Evolutionary conservation across 92 coral and sea anemone species (phyloP).

Genomic region (Porites lobata): DNA sequence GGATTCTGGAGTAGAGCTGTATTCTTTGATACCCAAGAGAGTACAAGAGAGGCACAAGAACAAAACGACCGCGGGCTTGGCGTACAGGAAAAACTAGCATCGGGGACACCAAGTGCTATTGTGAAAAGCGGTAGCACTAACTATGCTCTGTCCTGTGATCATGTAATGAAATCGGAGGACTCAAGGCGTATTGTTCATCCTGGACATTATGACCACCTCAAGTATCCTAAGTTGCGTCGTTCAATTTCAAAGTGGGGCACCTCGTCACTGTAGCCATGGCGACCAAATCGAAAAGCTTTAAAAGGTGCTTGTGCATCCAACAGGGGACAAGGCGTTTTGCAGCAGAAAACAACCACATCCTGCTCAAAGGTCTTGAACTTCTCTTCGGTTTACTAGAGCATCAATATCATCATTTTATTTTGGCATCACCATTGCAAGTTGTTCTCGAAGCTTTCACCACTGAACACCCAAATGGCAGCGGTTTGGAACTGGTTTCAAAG

Average conservation of each 20-base stretch:
- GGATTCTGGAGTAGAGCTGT: slow-evolving; percentile 16
- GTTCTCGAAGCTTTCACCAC: background rate
- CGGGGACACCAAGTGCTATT: slow-evolving; percentile 46
- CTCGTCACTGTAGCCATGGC: too few species aligned
- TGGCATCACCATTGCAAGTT: slow-evolving; percentile 17
- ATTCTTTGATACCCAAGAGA: too few species aligned
- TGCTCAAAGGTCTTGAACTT: slow-evolving; percentile 3
- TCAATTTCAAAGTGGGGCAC: too few species aligned
- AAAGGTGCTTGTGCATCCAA: slow-evolving; percentile 2
- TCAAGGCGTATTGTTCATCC: background rate
- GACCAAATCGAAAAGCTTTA: background rate
- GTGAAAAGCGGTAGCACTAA: slow-evolving; percentile 1
- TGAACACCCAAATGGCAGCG: background rate
- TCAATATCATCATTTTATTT: background rate
- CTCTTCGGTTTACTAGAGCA: background rate
- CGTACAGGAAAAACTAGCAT: background rate
- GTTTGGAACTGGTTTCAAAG: background rate
- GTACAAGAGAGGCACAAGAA: too few species aligned
- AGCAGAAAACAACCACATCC: too few species aligned
- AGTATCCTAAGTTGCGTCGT: background rate
- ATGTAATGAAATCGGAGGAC: slow-evolving; percentile 9
- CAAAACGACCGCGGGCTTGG: too few species aligned
- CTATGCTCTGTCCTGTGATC: slow-evolving; percentile 45
- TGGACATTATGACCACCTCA: background rate
- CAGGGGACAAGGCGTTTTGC: background rate